These are phyloP conservation scores for Lagodon rhomboides DNA, from an alignment of 2,797 vertebrate genomes.

Conservation along the genomic window DNA sequence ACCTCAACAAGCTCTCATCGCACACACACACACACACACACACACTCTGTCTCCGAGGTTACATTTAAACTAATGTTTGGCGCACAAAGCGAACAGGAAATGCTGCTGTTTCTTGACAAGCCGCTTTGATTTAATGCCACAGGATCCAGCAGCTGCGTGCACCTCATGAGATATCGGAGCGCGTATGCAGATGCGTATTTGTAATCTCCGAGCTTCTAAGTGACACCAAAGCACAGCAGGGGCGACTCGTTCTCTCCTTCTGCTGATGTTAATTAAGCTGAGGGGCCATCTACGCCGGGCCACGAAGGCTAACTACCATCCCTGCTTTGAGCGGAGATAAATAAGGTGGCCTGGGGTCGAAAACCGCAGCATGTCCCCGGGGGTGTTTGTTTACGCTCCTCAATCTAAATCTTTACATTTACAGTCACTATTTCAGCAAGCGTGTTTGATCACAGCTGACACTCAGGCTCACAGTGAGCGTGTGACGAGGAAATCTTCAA, in stretches of 20 bases:
- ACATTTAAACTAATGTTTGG: constrained; percentile 36
- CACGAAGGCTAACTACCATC: constrained; percentile 23
- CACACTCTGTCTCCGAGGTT: constrained; percentile 33
- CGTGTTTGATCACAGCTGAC: constrained; percentile 4
- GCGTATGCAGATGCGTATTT: constrained; percentile 54
- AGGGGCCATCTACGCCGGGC: constrained; percentile 24
- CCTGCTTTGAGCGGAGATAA: constrained; percentile 38
- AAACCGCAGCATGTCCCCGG: background rate
- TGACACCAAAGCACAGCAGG: constrained; percentile 68
- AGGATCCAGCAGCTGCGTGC: constrained; percentile 31
- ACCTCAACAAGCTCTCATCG: too few species aligned
- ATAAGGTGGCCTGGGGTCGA: constrained; percentile 16
- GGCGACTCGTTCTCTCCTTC: constrained; percentile 37
- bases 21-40: constrained; percentile 67
- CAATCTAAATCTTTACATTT: constrained; percentile 41
- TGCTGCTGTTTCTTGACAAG: constrained; percentile 35
- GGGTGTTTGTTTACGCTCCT: constrained; percentile 48
- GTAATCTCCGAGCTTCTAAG: constrained; percentile 54
- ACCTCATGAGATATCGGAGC: constrained; percentile 45
- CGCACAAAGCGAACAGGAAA: constrained; percentile 48
- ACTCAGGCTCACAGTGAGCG: background rate
- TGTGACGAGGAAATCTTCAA: background rate
- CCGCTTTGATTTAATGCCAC: constrained; percentile 54
- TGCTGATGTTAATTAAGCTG: constrained; percentile 63
- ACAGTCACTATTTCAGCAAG: background rate